These are phyloP conservation scores for Aegypius monachus DNA, from an alignment of 2,113 vertebrate genomes.

Conservation along the genomic window DNA sequence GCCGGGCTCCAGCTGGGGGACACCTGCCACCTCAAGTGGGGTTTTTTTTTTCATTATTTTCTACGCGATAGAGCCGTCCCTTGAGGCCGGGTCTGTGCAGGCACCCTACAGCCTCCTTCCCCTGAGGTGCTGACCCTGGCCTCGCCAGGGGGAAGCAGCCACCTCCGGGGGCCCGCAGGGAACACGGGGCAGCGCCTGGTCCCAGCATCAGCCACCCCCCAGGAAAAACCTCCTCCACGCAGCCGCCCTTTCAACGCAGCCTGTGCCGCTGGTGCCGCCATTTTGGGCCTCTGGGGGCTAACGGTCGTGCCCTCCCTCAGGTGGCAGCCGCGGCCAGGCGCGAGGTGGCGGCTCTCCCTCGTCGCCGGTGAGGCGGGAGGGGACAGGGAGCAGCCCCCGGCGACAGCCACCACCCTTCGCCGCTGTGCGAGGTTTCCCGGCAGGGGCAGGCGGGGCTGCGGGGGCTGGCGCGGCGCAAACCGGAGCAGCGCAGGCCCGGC, in stretches of 20 bases:
- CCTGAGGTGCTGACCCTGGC: rapidly evolving
- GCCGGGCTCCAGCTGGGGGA: rapidly evolving
- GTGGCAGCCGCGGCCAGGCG: background rate
- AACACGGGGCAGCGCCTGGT: background rate
- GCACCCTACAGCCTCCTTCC: rapidly evolving
- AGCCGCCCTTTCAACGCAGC: too few species aligned
- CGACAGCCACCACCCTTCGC: rapidly evolving
- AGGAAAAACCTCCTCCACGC: rapidly evolving
- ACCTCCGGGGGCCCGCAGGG: background rate
- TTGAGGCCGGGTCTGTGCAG: rapidly evolving
- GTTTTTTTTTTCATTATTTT: rapidly evolving
- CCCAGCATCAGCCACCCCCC: background rate
- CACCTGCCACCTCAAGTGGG: background rate
- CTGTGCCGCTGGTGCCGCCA: background rate
- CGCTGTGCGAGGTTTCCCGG: background rate
- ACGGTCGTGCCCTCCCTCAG: background rate
- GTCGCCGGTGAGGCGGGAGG: background rate
- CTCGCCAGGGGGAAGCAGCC: background rate
- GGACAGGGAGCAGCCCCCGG: too few species aligned
- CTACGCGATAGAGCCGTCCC: rapidly evolving
- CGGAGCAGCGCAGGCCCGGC: too few species aligned
- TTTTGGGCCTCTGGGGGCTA: background rate
- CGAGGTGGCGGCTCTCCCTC: too few species aligned
- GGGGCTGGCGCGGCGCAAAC: background rate
- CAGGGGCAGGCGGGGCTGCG: background rate